Base-by-base conservation (phyloP, 2,888 invertebrate species). In the Beris chalybata region DNA sequence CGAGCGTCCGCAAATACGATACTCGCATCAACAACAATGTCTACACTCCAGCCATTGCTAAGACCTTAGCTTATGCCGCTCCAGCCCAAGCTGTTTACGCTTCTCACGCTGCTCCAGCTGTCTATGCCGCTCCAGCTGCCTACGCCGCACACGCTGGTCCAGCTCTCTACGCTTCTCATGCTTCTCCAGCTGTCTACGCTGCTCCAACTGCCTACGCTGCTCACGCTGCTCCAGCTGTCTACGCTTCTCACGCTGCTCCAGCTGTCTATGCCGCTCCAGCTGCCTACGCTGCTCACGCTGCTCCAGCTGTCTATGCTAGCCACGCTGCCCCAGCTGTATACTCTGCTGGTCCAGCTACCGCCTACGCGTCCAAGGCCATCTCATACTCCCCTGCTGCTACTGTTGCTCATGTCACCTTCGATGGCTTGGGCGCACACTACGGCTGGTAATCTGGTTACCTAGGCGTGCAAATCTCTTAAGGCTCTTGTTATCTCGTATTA, bases 361-460 rank as follows among this genome's bases (percentile, higher is more conserved):
- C 75, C 69, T 73, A 75, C 12, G 74, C 74, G 74, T 57, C 69
- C 44, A 76, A 78, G 55, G 77, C 78, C 56, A 74, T 86, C 71
- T 73, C 79, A 74, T 73, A 83, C 76, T 71, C 81, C 38, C 86
- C 87, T 48, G 85, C 86, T 45, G 84, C 86, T 71, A 84, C 84
- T 67, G 87, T 87, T 48, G 85, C 88, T 67, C 87, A 88, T 77
- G 84, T 86, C 69, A 80, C 85, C 72, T 89, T 88, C 83, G 84
- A 82, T 71, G 88, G 87, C 68, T 83, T 86, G 66, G 85, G 85
- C 71, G 84, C 85, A 71, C 84, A 85, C 71, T 89, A 88, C 80
- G 86, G 83, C 73, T 88, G 85, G 85, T 88, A 85, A 85, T 45
- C 43, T 9, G 30, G 22, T 38, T 63, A n/a, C 22, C 32, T 59